These are phyloP conservation scores for Acrobasis repandana DNA, from an alignment of 2,888 invertebrate genomes.

Conservation along the genomic window DNA sequence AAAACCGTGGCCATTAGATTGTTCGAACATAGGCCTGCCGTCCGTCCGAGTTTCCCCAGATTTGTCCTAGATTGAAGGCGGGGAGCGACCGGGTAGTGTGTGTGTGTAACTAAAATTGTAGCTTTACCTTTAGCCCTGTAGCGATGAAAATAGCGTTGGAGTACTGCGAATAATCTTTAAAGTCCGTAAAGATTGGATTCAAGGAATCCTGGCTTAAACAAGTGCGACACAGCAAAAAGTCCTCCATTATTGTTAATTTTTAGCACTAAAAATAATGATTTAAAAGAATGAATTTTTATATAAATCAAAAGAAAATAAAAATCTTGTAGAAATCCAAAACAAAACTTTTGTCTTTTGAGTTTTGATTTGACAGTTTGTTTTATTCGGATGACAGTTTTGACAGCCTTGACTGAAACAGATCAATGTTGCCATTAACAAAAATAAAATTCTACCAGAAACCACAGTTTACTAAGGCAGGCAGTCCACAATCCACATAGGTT, in stretches of 20 bases:
- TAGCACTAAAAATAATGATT: not conserved
- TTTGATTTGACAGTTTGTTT: not conserved
- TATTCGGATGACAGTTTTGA: not conserved
- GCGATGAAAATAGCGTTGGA: constrained; percentile 36
- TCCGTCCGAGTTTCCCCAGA: too few relatives aligned
- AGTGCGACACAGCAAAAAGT: constrained; percentile 46
- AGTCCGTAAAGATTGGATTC: constrained; percentile 43
- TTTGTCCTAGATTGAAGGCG: too few relatives aligned
- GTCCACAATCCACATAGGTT: too few relatives aligned
- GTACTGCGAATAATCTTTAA: constrained; percentile 31
- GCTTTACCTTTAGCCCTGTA: constrained; percentile 50
- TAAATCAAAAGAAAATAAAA: not conserved
- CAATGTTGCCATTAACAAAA: not conserved
- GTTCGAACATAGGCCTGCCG: too few relatives aligned
- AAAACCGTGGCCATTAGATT: too few relatives aligned
- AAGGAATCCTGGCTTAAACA: constrained; percentile 41
- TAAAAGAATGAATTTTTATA: not conserved
- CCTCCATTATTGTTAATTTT: constrained; percentile 40
- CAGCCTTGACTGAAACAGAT: not conserved
- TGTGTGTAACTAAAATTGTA: not conserved
- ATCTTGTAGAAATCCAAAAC: too few relatives aligned
- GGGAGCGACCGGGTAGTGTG: too few relatives aligned
- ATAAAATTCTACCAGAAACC: too few relatives aligned
- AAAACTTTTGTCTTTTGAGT: not conserved
- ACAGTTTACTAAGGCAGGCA: too few relatives aligned